Evolutionary conservation across 1,140 invertebrate genomes (phyloP), one percentile per base, ranked within the genome.

Genomic region (Drosophila persimilis): DNA sequence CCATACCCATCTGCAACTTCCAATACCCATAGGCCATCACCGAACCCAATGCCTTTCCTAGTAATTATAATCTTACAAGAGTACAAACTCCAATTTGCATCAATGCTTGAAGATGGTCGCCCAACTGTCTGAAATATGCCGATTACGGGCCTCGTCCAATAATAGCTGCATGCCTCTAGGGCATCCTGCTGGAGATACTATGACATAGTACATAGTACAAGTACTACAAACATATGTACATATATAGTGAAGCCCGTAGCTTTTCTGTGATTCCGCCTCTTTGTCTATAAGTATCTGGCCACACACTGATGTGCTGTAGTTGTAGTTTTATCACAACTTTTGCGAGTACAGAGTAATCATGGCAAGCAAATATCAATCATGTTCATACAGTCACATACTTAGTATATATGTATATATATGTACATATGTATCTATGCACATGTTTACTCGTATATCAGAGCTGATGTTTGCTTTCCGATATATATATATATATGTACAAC

Each of bases 311-410:
- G 35, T 31, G 22, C 43, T 29, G 17, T 54, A 43, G 55, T 67
- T 67, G 64, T 54, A 54, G 58, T 73, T 73, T 73, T 73, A 73
- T 73, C 67, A 51, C 65, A 51, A 52, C 39, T 63, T 63, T 63
- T 66, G 44, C 66, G 39, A 48, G 55, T 48, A 71, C 65, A 22
- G 31, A 71, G 70, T 55, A 73, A 73, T 73, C 71, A 73, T 73
- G 52, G 44, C 61, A 51, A 50, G 71, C 71, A 74, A 74, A 74
- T 74, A 74, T 74, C 60, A 74, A 74, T 74, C 71, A 62, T 57
- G 63, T 51, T 50, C 57, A 31, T 45, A 57, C 56, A 60, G 9
- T 35, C 29, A 76, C 48, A 53, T 7, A 45, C 24, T 29, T 15
- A 22, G 9, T 26, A 43, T 39, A 48, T 24, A 44, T 6, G 9